These are phyloP conservation scores for Lagopus leucura DNA, from an alignment of 2,113 vertebrate species.

Conservation along the genomic window DNA sequence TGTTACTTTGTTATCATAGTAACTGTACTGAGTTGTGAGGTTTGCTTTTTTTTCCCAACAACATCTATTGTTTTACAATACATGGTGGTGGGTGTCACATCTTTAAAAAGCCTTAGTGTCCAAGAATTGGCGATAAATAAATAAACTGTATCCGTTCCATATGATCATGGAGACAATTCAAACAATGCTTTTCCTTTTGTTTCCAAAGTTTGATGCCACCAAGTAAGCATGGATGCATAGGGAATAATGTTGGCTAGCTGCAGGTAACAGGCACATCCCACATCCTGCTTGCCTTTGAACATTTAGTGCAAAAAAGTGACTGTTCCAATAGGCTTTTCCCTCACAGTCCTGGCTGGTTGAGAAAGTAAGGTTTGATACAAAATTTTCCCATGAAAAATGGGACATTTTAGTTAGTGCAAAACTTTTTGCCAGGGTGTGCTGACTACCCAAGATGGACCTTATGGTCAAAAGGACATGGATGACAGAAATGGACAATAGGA, in stretches of 20 bases:
- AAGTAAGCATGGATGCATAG: not conserved
- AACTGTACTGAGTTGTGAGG: not conserved
- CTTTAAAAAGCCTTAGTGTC: not conserved
- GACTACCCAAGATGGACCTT: not conserved
- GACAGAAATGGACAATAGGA: not conserved
- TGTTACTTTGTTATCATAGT: not conserved
- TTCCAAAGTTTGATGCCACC: not conserved
- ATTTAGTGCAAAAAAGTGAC: not conserved
- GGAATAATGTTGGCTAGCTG: not conserved
- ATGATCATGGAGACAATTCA: not conserved
- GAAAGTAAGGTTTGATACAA: not conserved
- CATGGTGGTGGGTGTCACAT: not conserved
- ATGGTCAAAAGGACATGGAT: not conserved
- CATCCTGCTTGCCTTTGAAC: not conserved
- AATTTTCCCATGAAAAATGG: not conserved
- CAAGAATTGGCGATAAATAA: not conserved
- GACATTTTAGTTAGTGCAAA: not conserved
- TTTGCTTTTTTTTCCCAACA: not conserved
- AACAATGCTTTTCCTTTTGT: not conserved
- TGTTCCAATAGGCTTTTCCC: not conserved
- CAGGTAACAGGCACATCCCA: not conserved
- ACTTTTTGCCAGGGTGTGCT: not conserved
- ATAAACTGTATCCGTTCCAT: not conserved
- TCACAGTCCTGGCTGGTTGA: fast-evolving
- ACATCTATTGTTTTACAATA: not conserved